phyloP scores from a whole-genome alignment of 2,888 invertebrate species.

The Harpagoxenus sublaevis region DNA sequence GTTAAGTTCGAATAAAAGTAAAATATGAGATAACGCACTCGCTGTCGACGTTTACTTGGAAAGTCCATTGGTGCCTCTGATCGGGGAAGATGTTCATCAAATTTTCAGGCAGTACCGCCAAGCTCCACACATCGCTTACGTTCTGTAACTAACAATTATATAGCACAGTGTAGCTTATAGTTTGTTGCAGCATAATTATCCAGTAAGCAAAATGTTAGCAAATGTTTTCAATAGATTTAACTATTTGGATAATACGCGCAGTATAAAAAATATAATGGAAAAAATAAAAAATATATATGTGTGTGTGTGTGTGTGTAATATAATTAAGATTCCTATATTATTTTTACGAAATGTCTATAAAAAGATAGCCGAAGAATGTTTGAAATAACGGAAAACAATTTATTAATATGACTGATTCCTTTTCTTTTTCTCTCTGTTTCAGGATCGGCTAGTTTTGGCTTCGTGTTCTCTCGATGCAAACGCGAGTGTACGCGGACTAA shows the following conservation, averaged over 20 bases:
- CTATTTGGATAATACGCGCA: background rate
- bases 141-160: constrained; percentile 82
- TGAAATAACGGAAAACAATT: background rate
- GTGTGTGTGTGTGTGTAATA: background rate
- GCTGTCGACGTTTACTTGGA: constrained; percentile 81
- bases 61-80: constrained; percentile 86
- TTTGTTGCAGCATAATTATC: background rate
- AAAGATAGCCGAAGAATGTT: background rate
- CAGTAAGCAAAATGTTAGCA: background rate
- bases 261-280: background rate
- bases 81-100: constrained; percentile 88
- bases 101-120: constrained; percentile 88
- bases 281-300: no score
- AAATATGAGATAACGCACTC: constrained; percentile 63
- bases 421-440: constrained; percentile 31
- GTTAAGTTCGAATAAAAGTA: background rate
- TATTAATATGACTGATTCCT: background rate
- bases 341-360: background rate
- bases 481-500: constrained; percentile 3
- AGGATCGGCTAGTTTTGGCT: background rate
- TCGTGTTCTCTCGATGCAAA: background rate
- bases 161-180: background rate
- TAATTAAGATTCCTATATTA: background rate
- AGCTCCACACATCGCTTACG: constrained; percentile 88
- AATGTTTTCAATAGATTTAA: background rate